These are phyloP conservation scores for Chelon auratus DNA, from an alignment of 2,797 vertebrate genomes.

Conservation along the genomic window DNA sequence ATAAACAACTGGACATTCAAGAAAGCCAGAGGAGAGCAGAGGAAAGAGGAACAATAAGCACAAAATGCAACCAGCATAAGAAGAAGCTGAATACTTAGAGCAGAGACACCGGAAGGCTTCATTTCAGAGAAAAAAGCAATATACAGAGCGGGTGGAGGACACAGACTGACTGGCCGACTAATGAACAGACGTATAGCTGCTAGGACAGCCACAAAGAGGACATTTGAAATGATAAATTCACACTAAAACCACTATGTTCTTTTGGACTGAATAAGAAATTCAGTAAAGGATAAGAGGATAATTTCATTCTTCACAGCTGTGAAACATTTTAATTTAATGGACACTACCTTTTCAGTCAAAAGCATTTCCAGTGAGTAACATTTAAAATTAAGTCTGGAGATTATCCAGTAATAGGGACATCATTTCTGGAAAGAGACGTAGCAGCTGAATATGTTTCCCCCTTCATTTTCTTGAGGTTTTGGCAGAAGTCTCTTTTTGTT, in stretches of 20 bases:
- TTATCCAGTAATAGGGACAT: conserved; percentile 9
- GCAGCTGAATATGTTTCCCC: conserved; percentile 4
- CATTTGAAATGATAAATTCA: conserved; percentile 11
- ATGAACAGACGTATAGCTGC: not conserved
- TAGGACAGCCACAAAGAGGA: not conserved
- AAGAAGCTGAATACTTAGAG: conserved; percentile 38
- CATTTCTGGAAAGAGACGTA: conserved; percentile 8
- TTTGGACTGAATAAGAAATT: not conserved
- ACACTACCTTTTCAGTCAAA: conserved; percentile 9
- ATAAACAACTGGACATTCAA: conserved; percentile 54
- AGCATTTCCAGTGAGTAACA: not conserved
- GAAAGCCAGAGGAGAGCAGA: conserved; percentile 21
- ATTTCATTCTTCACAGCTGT: no score
- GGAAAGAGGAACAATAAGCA: conserved; percentile 31
- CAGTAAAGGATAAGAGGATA: no score
- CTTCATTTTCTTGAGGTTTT: not conserved
- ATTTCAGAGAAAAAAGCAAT: conserved; percentile 50
- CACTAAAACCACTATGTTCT: not conserved
- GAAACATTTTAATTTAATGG: no score
- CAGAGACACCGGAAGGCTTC: conserved; percentile 57
- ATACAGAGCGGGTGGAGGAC: conserved; percentile 15
- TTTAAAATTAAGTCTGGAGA: not conserved
- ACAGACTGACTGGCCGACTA: conserved; percentile 4
- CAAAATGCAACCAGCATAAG: conserved; percentile 28
- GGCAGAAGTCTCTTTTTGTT: not conserved